Evolutionary conservation across 2,797 vertebrate species (phyloP), one percentile per base, ranked within the genome.

Genomic region (Hybognathus amarus): DNA sequence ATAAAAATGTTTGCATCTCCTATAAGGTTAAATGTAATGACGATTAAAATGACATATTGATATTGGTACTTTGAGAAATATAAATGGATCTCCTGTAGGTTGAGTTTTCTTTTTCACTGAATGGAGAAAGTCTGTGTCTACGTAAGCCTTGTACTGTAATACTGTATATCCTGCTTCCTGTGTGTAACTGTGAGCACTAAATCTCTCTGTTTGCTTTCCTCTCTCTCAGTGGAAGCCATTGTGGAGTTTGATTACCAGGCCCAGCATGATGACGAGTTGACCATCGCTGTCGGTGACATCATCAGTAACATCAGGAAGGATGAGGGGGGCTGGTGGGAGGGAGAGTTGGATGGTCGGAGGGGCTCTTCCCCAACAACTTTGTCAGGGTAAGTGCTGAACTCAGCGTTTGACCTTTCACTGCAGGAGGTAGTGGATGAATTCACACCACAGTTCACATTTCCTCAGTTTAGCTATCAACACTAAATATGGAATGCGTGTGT

Each of bases 191-290:
- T 67, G 45, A 67, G 42, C 54, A 38, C 52, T 77, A 30, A 52
- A n/a, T 30, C 12, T 42, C 24, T 77, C 11, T 74, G 27, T 81
- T 66, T 66, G 61, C 76, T 54, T 63, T 68, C 80, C 7, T 83
- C 15, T 76, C 40, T 67, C 50, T 50, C 77, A 97, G 98, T 99
- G 97, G 98, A 99, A 94, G 98, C 97, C 89, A 96, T 99, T 95
- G 98, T 97, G 96, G 98, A 99, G 93, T 99, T 98, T 90, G 97
- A 98, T 92, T 99, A 99, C 95, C 97, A 98, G 95, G 97, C 97
- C 94, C 98, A 99, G 91, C 98, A 98, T 80, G 97, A 98, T 70
- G 98, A 99, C 91, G 98, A 99, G 97, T 96, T 99, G 97, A 98
- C 97, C 22, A 97, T 99, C 93, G 91, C 94, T 90, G 95, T 97